Evolutionary conservation across 2,113 vertebrate genomes (phyloP).

Genomic region (Setophaga petechia): DNA sequence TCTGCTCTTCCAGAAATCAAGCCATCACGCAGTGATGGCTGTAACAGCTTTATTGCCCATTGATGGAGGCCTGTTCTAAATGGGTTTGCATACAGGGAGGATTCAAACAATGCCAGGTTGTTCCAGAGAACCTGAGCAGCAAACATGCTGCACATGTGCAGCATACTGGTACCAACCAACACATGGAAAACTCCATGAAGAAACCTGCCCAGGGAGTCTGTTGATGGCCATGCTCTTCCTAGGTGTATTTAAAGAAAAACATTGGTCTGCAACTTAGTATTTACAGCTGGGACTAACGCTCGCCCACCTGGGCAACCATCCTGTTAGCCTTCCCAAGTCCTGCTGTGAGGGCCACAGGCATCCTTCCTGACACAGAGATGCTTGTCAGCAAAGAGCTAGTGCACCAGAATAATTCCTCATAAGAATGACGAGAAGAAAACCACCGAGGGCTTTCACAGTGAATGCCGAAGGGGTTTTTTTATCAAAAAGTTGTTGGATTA

Average conservation of each 20-base stretch:
- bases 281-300: background rate
- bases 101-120: background rate
- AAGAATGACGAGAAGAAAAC: background rate
- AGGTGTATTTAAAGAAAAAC: background rate
- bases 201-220: background rate
- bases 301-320: background rate
- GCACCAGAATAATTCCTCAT: background rate
- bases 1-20: background rate
- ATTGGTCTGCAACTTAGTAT: background rate
- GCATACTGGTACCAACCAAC: accelerated
- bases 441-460: background rate
- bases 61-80: background rate
- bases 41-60: background rate
- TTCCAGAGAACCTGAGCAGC: background rate
- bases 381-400: background rate
- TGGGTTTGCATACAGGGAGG: background rate
- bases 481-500: background rate
- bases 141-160: background rate
- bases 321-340: background rate
- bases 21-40: background rate
- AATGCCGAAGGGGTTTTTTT: background rate
- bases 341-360: background rate
- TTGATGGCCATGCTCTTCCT: background rate
- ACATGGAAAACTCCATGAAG: background rate
- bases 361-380: background rate